Evolutionary conservation across 2,888 invertebrate species (phyloP).

Genomic region (Patella caerulea): DNA sequence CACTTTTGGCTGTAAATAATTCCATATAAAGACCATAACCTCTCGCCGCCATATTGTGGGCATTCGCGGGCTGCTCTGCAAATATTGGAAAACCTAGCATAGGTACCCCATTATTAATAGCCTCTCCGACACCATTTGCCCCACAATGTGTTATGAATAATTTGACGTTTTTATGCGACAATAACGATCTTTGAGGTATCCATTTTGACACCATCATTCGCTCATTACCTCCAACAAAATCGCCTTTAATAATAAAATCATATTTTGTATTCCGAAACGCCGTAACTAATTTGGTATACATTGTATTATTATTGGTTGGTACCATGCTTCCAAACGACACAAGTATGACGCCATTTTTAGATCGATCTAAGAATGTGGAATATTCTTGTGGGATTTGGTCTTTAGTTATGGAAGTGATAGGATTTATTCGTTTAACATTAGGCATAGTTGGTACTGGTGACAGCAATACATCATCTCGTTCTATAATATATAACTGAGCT

Average conservation of each 20-base stretch:
- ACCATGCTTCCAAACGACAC: conserved; percentile 46
- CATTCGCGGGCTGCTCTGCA: conserved; percentile 46
- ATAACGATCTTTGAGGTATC: conserved; percentile 52
- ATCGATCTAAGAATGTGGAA: conserved; percentile 36
- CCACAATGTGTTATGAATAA: conserved; percentile 56
- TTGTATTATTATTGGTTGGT: neutral
- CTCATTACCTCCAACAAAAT: neutral
- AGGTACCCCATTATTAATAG: conserved; percentile 51
- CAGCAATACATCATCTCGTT: conserved; percentile 40
- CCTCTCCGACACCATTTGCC: conserved; percentile 49
- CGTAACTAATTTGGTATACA: neutral
- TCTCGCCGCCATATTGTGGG: conserved; percentile 33
- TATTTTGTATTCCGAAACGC: neutral
- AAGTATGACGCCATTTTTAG: conserved; percentile 44
- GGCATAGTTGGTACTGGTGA: conserved; percentile 38
- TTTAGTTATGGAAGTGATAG: conserved; percentile 32
- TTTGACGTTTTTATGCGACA: conserved; percentile 44
- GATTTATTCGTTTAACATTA: conserved; percentile 42
- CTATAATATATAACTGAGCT: conserved; percentile 40
- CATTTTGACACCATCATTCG: conserved; percentile 35
- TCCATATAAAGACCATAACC: conserved; percentile 44
- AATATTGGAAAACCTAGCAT: conserved; percentile 47
- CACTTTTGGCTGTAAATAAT: conserved; percentile 28
- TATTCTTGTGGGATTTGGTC: conserved; percentile 36
- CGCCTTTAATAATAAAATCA: neutral